These are phyloP conservation scores for Kradibia gibbosae DNA, from an alignment of 1,140 invertebrate genomes.

Conservation along the genomic window DNA sequence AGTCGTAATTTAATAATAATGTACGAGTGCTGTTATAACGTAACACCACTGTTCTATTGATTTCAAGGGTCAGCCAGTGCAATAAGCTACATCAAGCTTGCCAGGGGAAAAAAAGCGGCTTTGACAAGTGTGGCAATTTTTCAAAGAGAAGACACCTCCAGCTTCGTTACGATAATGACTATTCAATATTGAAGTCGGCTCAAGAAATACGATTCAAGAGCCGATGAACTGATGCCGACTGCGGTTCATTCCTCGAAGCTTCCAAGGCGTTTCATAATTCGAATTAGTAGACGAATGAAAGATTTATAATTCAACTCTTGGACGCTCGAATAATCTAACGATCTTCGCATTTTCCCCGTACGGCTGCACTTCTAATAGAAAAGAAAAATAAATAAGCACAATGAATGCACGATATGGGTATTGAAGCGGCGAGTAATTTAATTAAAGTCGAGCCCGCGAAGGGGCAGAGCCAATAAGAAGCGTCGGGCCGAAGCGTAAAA, in stretches of 20 bases:
- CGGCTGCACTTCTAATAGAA: no score
- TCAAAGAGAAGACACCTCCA: no score
- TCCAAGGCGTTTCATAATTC: background rate
- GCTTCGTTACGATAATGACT: no score
- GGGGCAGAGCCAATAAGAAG: no score
- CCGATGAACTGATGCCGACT: background rate
- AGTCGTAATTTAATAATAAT: background rate
- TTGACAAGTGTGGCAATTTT: no score
- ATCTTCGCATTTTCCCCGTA: background rate
- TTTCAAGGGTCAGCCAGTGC: background rate
- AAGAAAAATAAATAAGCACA: background rate
- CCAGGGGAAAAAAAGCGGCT: no score
- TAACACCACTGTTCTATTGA: background rate
- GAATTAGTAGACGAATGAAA: background rate
- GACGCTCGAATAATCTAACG: background rate
- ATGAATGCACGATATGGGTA: background rate
- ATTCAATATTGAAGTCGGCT: no score
- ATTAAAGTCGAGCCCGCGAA: background rate
- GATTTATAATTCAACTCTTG: background rate
- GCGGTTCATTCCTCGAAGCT: background rate
- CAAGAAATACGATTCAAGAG: no score
- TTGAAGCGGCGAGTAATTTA: slow-evolving; percentile 14
- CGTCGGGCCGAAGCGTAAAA: no score
- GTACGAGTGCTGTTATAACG: no score
- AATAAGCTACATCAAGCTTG: no score